A percentile compares a stretch with the other conserved stretches of the same genome.
These are phyloP conservation scores for Calephelis perditalis DNA, from an alignment of 2,888 invertebrate species.

Conservation along the genomic window DNA sequence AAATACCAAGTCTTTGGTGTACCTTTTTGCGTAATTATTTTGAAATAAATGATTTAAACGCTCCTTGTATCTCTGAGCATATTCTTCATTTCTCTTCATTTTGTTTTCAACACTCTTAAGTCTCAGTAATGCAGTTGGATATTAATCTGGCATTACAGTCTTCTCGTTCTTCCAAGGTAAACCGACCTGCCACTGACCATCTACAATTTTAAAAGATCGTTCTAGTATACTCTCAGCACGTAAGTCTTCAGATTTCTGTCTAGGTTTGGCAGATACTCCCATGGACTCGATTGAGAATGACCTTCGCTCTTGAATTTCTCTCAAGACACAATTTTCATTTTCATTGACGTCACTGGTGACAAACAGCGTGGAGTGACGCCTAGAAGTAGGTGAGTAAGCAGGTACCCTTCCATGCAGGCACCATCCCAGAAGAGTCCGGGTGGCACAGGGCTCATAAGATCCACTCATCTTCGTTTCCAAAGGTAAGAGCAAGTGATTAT, in stretches of 20 bases:
- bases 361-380: no score
- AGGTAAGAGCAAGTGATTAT: slow-evolving; percentile 33
- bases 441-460: slow-evolving; percentile 9
- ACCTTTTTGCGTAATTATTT: background rate
- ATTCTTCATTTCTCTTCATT: slow-evolving; percentile 27
- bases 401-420: slow-evolving; percentile 13
- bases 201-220: slow-evolving; percentile 20
- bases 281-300: no score
- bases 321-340: background rate
- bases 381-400: no score
- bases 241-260: slow-evolving; percentile 14
- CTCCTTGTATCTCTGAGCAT: slow-evolving; percentile 27
- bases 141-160: slow-evolving; percentile 27
- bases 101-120: slow-evolving; percentile 29
- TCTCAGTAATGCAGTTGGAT: slow-evolving; percentile 24
- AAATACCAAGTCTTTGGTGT: slow-evolving; percentile 29
- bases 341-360: no score
- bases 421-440: slow-evolving; percentile 9
- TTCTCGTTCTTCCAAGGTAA: slow-evolving; percentile 30
- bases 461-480: slow-evolving; percentile 19
- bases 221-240: slow-evolving; percentile 25
- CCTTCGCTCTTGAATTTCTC: background rate
- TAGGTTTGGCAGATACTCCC: background rate
- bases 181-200: slow-evolving; percentile 30
- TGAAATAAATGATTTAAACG: slow-evolving; percentile 16